These are phyloP conservation scores for Poeciliopsis infans DNA, from an alignment of 2,797 vertebrate species.

Conservation along the genomic window DNA sequence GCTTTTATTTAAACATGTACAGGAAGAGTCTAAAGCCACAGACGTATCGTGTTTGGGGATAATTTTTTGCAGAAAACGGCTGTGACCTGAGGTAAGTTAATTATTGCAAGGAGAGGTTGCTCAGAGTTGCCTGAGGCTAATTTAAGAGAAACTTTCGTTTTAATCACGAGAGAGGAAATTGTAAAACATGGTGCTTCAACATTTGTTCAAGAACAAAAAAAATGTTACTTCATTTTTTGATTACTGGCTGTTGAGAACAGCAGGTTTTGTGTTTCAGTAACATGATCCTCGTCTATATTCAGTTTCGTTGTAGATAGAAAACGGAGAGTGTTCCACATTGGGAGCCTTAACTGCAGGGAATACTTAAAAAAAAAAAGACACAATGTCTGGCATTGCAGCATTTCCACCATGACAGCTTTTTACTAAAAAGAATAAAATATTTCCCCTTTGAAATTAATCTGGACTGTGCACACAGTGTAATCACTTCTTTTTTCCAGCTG, in stretches of 20 bases:
- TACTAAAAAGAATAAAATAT: not conserved
- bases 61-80: conserved; percentile 4
- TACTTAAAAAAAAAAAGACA: not conserved
- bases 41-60: conserved; percentile 3
- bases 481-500: not conserved
- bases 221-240: not conserved
- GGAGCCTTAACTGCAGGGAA: not conserved
- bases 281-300: not conserved
- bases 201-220: not conserved
- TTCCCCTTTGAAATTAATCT: not conserved
- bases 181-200: not conserved
- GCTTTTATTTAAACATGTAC: conserved; percentile 21
- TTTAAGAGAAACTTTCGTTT: not conserved
- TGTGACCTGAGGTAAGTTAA: not conserved
- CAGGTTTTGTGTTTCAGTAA: not conserved
- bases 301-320: not conserved
- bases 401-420: not conserved
- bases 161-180: not conserved
- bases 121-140: not conserved
- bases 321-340: not conserved
- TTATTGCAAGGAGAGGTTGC: not conserved
- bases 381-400: not conserved
- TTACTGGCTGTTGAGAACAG: not conserved
- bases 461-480: not conserved
- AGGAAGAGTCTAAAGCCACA: conserved; percentile 9